These are phyloP conservation scores for Pemphredon lugubris DNA, from an alignment of 2,888 invertebrate genomes.

Conservation along the genomic window DNA sequence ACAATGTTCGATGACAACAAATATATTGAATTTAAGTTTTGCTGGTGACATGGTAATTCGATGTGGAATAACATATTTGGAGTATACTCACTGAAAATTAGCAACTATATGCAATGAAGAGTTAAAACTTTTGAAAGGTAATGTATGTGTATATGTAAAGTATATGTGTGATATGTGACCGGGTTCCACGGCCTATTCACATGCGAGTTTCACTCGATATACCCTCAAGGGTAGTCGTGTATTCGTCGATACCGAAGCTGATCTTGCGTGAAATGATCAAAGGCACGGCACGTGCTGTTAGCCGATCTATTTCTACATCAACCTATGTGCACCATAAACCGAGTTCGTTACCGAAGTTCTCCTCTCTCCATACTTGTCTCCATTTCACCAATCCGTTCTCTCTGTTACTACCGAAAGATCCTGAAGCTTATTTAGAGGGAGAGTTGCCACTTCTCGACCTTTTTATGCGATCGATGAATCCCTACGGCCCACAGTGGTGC, in stretches of 20 bases:
- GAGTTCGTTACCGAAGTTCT: constrained; percentile 13
- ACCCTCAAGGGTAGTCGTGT: not conserved
- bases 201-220: not conserved
- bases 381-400: constrained; percentile 10
- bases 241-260: constrained; percentile 25
- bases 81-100: too few relatives aligned
- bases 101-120: too few relatives aligned
- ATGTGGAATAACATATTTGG: too few relatives aligned
- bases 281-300: constrained; percentile 59
- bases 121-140: constrained; percentile 12
- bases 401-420: constrained; percentile 25
- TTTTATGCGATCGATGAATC: constrained; percentile 8
- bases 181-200: constrained; percentile 4
- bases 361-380: not conserved
- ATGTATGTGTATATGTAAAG: constrained; percentile 10
- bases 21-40: too few relatives aligned
- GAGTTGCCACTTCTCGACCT: constrained; percentile 22
- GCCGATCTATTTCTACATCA: constrained; percentile 62
- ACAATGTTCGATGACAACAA: too few relatives aligned
- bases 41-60: too few relatives aligned
- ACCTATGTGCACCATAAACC: constrained; percentile 16
- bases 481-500: too few relatives aligned
- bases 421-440: constrained; percentile 29
- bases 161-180: not conserved
- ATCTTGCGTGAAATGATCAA: constrained; percentile 75